Percentiles rank a stretch among this genome's conserved stretches.
These are phyloP conservation scores for Ellobius talpinus DNA, from an alignment of 2,113 vertebrate genomes.

Conservation along the genomic window DNA sequence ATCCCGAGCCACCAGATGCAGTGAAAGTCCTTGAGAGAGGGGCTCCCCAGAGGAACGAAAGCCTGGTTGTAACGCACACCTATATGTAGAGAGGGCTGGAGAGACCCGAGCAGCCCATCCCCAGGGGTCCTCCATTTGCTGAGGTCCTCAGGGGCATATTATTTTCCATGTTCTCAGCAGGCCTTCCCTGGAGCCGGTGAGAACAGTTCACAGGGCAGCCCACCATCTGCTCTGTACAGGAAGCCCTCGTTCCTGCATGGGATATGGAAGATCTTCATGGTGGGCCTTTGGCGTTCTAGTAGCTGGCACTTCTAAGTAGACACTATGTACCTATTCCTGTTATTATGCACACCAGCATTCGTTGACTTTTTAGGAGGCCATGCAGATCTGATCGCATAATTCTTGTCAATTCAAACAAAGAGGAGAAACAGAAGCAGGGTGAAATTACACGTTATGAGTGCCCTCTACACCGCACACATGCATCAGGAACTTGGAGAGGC, in stretches of 20 bases:
- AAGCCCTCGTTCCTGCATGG: not conserved
- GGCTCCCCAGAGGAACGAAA: not conserved
- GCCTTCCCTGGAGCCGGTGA: not conserved
- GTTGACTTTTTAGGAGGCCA: not conserved
- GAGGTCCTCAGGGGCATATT: not conserved
- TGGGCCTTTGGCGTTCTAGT: not conserved
- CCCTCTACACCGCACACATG: not conserved
- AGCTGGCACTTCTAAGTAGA: not conserved
- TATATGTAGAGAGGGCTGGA: not conserved
- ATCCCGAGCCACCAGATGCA: not conserved
- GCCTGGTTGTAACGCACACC: not conserved
- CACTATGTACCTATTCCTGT: not conserved
- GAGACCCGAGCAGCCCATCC: accelerated
- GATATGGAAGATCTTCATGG: not conserved
- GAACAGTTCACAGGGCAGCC: not conserved
- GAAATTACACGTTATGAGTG: not conserved
- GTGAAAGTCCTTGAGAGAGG: not conserved
- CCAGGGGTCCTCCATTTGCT: not conserved
- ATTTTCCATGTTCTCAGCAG: not conserved
- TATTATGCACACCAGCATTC: not conserved
- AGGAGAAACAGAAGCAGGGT: constrained; percentile 50
- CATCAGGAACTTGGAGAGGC: constrained; percentile 54
- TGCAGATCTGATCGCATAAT: not conserved
- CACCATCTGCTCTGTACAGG: not conserved
- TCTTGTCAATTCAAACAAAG: constrained; percentile 11